phyloP scores from a whole-genome alignment of 2,888 invertebrate species.

The Parochlus steinenii region DNA sequence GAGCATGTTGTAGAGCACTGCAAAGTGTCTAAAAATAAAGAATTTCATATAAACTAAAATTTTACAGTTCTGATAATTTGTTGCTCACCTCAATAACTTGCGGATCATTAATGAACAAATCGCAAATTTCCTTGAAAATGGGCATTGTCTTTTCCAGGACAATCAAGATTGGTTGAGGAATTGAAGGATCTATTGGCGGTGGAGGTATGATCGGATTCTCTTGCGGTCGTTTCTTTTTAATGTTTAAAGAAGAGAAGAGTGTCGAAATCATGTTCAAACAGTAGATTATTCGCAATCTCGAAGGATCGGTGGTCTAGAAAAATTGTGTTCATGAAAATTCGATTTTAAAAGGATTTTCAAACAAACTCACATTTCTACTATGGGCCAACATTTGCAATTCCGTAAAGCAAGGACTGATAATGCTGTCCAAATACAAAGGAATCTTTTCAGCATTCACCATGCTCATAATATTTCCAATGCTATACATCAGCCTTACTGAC shows the following conservation, averaged over 20 bases:
- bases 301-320: constrained; percentile 32
- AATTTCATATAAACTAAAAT: constrained; percentile 10
- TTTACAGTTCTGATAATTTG: constrained; percentile 22
- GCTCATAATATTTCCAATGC: constrained; percentile 56
- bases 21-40: constrained; percentile 45
- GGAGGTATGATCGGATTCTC: constrained; percentile 17
- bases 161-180: constrained; percentile 37
- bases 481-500: constrained; percentile 55
- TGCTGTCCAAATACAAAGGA: constrained; percentile 48
- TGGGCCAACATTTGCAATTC: constrained; percentile 39
- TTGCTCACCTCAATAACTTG: constrained; percentile 43
- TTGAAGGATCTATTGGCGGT: constrained; percentile 16
- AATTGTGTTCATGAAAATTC: not conserved
- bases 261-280: constrained; percentile 51
- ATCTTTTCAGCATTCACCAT: constrained; percentile 44
- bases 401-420: constrained; percentile 47
- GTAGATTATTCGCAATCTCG: constrained; percentile 37
- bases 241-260: constrained; percentile 43
- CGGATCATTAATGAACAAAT: constrained; percentile 43
- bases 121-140: constrained; percentile 39
- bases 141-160: constrained; percentile 45
- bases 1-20: constrained; percentile 52
- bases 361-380: constrained; percentile 30
- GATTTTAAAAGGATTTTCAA: constrained; percentile 8
- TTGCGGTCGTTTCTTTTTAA: constrained; percentile 25